Conservation (phyloP, 2,888 invertebrate species). For the Automeris io region DNA sequence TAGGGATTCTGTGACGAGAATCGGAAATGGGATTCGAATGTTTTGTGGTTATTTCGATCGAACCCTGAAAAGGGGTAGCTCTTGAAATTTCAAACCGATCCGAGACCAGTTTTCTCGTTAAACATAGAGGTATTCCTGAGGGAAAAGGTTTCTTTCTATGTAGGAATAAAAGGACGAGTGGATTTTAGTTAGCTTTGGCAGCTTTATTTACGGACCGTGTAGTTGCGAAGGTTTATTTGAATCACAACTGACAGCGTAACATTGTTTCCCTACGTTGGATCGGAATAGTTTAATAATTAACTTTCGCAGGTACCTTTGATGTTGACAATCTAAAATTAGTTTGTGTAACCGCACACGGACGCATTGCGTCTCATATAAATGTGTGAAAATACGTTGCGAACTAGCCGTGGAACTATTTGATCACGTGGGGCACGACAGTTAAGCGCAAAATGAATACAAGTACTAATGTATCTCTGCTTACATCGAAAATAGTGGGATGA, state of each 20-base stretch:
- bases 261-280: not conserved
- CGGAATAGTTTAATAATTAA: not conserved
- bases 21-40: constrained; percentile 62
- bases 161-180: constrained; percentile 28
- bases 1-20: constrained; percentile 64
- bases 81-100: constrained; percentile 54
- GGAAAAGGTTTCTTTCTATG: constrained; percentile 39
- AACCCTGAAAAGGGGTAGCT: constrained; percentile 58
- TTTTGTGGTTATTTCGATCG: constrained; percentile 69
- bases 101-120: constrained; percentile 48
- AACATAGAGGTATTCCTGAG: constrained; percentile 40
- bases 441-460: too few relatives aligned
- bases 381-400: too few relatives aligned
- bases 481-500: too few relatives aligned
- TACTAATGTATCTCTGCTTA: too few relatives aligned
- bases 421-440: too few relatives aligned
- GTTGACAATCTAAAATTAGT: too few relatives aligned
- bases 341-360: too few relatives aligned
- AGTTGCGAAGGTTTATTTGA: not conserved
- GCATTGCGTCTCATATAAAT: too few relatives aligned
- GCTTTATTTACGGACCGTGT: constrained; percentile 23
- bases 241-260: not conserved
- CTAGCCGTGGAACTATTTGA: too few relatives aligned
- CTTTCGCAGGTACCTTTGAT: too few relatives aligned
- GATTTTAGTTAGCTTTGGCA: constrained; percentile 29